Percentiles rank a stretch among this genome's conserved stretches.
Conservation (phyloP, 2,113 vertebrate species). For the Syrrhaptes paradoxus region DNA sequence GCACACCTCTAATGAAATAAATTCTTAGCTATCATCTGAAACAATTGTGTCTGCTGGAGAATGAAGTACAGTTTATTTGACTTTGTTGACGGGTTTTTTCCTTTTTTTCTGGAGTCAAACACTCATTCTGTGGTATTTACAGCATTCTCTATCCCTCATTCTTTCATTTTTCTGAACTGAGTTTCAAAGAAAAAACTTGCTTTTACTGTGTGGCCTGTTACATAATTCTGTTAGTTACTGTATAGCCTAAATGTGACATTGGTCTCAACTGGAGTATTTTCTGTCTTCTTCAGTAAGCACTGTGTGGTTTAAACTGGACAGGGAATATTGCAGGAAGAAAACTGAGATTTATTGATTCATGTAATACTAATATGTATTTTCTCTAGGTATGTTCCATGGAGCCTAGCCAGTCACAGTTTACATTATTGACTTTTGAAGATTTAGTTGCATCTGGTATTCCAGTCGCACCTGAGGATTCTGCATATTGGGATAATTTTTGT, state of each 20-base stretch:
- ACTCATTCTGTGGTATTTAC: background rate
- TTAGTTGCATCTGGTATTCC: slow-evolving; percentile 85
- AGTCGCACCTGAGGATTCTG: slow-evolving; percentile 85
- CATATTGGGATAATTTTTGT: slow-evolving; percentile 89
- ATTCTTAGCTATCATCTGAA: background rate
- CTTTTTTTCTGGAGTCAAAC: background rate
- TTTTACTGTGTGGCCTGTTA: background rate
- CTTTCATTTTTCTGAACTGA: background rate
- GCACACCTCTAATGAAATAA: background rate
- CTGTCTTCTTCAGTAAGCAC: background rate
- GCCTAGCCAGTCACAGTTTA: slow-evolving; percentile 75
- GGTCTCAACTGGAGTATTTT: background rate
- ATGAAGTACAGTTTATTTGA: background rate
- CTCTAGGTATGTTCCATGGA: slow-evolving; percentile 46
- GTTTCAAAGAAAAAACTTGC: background rate
- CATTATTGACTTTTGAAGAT: slow-evolving; percentile 85
- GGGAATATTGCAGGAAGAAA: background rate
- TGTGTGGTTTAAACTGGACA: background rate
- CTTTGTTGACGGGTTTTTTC: background rate
- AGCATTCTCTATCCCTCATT: background rate
- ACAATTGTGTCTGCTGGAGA: background rate
- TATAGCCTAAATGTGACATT: background rate
- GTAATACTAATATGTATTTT: background rate
- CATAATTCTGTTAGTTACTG: background rate
- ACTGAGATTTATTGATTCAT: background rate